Evolutionary conservation across 2,113 vertebrate genomes (phyloP).

Genomic region (Mirounga angustirostris): DNA sequence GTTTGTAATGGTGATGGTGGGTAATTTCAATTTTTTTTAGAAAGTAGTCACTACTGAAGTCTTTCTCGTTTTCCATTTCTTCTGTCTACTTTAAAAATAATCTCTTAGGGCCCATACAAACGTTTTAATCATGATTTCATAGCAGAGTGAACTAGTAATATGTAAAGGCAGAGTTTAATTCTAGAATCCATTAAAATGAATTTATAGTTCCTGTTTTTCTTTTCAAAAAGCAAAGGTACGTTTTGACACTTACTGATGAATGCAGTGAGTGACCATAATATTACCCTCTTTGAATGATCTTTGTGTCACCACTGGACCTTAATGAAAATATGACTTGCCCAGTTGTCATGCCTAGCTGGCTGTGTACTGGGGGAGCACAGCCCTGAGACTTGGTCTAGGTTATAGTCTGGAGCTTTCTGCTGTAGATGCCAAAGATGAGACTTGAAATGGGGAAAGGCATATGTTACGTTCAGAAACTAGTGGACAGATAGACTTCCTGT

Average conservation of each 20-base stretch:
- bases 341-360: fast-evolving
- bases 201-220: not conserved
- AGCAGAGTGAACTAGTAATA: not conserved
- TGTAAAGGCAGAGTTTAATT: not conserved
- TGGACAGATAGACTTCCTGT: not conserved
- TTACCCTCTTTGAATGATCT: not conserved
- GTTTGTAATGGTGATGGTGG: not conserved
- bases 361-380: fast-evolving
- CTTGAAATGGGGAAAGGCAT: not conserved
- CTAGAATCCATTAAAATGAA: not conserved
- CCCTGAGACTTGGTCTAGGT: fast-evolving
- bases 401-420: not conserved
- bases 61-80: not conserved
- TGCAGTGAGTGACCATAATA: not conserved
- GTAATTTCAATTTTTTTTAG: not conserved
- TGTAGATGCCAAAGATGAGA: not conserved
- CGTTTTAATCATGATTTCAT: not conserved
- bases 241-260: not conserved
- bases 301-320: not conserved
- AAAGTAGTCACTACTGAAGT: not conserved
- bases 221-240: not conserved
- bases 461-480: not conserved
- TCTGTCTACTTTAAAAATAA: slow-evolving; percentile 17
- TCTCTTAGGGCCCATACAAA: not conserved
- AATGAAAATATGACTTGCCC: not conserved